Conservation (phyloP, 1,140 invertebrate genomes). For the Odontomachus brunneus region DNA sequence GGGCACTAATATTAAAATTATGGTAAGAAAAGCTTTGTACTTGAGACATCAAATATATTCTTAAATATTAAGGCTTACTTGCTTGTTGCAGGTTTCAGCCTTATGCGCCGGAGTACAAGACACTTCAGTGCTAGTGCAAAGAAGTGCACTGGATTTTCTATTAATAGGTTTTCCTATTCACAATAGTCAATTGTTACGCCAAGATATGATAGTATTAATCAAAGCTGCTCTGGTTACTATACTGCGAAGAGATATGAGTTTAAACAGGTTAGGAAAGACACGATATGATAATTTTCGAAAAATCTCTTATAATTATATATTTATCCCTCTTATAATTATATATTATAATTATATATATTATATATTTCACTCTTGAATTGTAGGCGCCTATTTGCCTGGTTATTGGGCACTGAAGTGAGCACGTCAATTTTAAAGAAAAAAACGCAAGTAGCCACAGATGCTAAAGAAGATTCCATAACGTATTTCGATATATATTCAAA, state of each 20-base stretch:
- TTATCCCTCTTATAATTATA: too few relatives aligned
- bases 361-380: slow-evolving; percentile 15
- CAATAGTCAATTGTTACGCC: slow-evolving; percentile 90
- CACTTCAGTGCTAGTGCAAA: slow-evolving; percentile 93
- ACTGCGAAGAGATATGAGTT: slow-evolving; percentile 95
- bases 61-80: background rate
- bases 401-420: slow-evolving; percentile 91
- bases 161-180: slow-evolving; percentile 95
- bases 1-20: slow-evolving; percentile 93
- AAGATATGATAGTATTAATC: slow-evolving; percentile 92
- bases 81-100: slow-evolving; percentile 86
- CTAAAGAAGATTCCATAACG: slow-evolving; percentile 80
- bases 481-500: slow-evolving; percentile 93
- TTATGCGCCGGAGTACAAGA: slow-evolving; percentile 92
- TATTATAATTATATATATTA: too few relatives aligned
- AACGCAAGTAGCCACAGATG: slow-evolving; percentile 76
- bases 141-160: slow-evolving; percentile 94
- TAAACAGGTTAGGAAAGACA: slow-evolving; percentile 89
- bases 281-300: background rate
- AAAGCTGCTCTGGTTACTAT: slow-evolving; percentile 94
- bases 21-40: slow-evolving; percentile 86
- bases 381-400: slow-evolving; percentile 93
- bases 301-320: slow-evolving; percentile 40
- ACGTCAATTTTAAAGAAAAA: slow-evolving; percentile 86
- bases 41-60: slow-evolving; percentile 10